These are phyloP conservation scores for Leptonema lineaticorne DNA, from an alignment of 1,140 invertebrate genomes.

Conservation along the genomic window DNA sequence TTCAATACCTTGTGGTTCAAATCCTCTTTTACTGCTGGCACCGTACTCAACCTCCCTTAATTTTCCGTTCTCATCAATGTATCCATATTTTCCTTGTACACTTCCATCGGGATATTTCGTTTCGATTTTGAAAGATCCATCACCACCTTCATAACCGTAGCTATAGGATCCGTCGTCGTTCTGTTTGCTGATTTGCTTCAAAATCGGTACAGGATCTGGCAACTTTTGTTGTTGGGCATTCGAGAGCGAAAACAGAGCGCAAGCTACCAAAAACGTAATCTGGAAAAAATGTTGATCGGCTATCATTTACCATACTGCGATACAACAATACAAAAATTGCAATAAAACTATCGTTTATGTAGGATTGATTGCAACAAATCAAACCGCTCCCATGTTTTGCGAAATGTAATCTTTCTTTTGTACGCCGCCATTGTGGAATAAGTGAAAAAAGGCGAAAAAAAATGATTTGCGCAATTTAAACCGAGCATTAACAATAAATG, in stretches of 20 bases:
- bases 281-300: constrained; percentile 2
- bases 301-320: no score
- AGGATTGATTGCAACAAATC: no score
- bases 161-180: constrained; percentile 86
- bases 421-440: no score
- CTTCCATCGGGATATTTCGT: constrained; percentile 81
- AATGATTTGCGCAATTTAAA: no score
- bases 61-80: constrained; percentile 75
- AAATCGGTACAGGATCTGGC: constrained; percentile 67
- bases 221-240: constrained; percentile 43
- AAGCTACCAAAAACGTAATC: constrained; percentile 27
- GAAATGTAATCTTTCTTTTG: no score
- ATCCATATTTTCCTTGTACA: constrained; percentile 80
- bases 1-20: constrained; percentile 62
- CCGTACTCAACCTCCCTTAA: constrained; percentile 74
- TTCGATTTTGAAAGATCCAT: constrained; percentile 91
- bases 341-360: no score
- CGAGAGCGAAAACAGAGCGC: constrained; percentile 21
- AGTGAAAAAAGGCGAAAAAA: no score
- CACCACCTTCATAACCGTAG: constrained; percentile 85
- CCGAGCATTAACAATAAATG: no score
- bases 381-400: no score
- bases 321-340: background rate
- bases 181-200: constrained; percentile 72
- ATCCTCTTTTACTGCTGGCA: constrained; percentile 71